Evolutionary conservation across 2,797 vertebrate species (phyloP).

Genomic region (Lepus oiostolus): DNA sequence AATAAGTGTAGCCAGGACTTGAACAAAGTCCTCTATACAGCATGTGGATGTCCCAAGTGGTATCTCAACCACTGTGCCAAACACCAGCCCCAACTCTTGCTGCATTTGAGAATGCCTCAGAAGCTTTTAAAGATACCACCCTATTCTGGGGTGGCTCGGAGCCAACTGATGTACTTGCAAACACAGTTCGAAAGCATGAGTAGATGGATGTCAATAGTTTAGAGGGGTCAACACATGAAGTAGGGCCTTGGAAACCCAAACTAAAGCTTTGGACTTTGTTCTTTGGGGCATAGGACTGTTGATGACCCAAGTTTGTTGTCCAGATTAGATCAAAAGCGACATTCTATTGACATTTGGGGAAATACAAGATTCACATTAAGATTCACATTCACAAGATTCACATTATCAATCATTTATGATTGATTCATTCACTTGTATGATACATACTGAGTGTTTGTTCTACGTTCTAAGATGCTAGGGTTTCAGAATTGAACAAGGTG

Average conservation of each 20-base stretch:
- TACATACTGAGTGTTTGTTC: accelerated
- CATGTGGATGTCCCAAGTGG: no score
- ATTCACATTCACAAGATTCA: no score
- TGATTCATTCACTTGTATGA: background rate
- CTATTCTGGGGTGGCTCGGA: background rate
- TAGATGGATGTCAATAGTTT: no score
- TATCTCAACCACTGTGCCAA: no score
- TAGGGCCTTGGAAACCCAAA: background rate
- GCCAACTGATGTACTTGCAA: background rate
- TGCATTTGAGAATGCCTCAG: background rate
- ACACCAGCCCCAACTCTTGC: no score
- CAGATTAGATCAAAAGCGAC: background rate
- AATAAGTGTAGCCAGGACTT: no score
- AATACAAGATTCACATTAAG: background rate
- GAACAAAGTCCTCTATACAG: no score
- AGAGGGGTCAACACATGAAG: background rate
- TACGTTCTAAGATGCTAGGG: background rate
- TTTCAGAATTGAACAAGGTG: background rate
- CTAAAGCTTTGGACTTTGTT: background rate
- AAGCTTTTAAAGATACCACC: background rate
- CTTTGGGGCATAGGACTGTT: background rate
- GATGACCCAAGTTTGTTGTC: background rate
- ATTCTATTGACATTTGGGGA: background rate
- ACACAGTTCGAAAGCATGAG: background rate
- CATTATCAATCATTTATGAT: background rate